Evolutionary conservation across 1,140 invertebrate genomes (phyloP).

Genomic region (Drosophila pachea): DNA sequence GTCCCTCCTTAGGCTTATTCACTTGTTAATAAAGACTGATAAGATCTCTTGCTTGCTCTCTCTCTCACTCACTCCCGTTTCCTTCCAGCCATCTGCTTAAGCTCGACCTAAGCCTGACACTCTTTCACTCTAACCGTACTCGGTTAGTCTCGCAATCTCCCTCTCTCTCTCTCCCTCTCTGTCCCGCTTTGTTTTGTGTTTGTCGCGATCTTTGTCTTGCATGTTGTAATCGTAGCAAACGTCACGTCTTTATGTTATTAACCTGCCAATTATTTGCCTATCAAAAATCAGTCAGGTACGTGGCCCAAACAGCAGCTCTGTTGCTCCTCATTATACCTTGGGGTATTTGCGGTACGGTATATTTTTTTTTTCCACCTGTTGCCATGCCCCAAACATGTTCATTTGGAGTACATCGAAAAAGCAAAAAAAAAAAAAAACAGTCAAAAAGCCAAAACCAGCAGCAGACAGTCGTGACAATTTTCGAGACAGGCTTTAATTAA

Average conservation of each 20-base stretch:
- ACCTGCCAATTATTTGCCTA: conserved; percentile 62
- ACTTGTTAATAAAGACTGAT: too few relatives aligned
- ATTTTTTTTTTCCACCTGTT: conserved; percentile 8
- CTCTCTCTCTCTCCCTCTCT: conserved; percentile 1
- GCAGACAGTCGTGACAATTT: conserved; percentile 49
- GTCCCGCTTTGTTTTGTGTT: not conserved
- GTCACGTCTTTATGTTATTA: conserved; percentile 58
- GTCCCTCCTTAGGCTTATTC: too few relatives aligned
- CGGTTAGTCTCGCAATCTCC: not conserved
- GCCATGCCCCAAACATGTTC: conserved; percentile 35
- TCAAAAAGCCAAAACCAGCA: conserved; percentile 1
- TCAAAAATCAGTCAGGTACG: conserved; percentile 41
- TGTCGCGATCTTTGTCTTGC: conserved; percentile 31
- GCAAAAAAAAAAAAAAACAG: not conserved
- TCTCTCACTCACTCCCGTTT: not conserved
- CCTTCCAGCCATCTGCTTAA: too few relatives aligned
- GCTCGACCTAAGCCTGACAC: too few relatives aligned
- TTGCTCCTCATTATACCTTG: conserved; percentile 31
- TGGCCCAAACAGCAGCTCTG: conserved; percentile 19
- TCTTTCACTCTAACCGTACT: too few relatives aligned
- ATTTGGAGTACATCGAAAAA: conserved; percentile 15
- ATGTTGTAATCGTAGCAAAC: conserved; percentile 50
- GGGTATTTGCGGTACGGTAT: conserved; percentile 35
- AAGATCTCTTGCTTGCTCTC: too few relatives aligned
- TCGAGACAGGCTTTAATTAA: conserved; percentile 56